A percentile compares a stretch with the other conserved stretches of the same genome.
Evolutionary conservation across 1,140 invertebrate species (phyloP).

Genomic region (Ptiloglossa arizonensis): DNA sequence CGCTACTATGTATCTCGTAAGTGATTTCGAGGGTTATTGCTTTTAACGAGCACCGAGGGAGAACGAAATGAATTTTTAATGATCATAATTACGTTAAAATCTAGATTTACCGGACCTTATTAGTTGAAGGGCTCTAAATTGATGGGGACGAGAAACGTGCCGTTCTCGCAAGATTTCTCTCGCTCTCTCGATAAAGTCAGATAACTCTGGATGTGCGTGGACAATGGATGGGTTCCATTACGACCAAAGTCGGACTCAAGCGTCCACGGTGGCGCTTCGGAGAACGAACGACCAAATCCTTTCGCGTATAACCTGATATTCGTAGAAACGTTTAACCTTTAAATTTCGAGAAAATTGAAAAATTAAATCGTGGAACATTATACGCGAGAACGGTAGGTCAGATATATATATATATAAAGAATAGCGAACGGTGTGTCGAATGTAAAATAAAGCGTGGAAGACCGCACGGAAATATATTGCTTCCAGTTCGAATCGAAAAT

Average conservation of each 20-base stretch:
- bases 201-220: constrained; percentile 10
- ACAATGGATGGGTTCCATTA: constrained; percentile 9
- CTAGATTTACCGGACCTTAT: neutral
- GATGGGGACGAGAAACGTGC: neutral
- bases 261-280: neutral
- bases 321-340: neutral
- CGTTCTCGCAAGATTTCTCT: neutral
- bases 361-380: neutral
- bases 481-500: neutral
- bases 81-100: neutral
- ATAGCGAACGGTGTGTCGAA: neutral
- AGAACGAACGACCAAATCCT: neutral
- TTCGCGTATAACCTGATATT: neutral
- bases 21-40: no score
- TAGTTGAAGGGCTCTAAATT: neutral
- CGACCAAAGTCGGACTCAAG: neutral
- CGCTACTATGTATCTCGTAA: no score
- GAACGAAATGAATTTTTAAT: neutral
- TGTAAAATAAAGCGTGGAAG: neutral
- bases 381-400: neutral
- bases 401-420: neutral
- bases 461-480: neutral
- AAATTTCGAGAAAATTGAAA: neutral
- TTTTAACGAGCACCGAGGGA: no score
- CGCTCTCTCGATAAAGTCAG: constrained; percentile 1